Evolutionary conservation across 2,113 vertebrate genomes (phyloP).

Genomic region (Nycticryphes semicollaris): DNA sequence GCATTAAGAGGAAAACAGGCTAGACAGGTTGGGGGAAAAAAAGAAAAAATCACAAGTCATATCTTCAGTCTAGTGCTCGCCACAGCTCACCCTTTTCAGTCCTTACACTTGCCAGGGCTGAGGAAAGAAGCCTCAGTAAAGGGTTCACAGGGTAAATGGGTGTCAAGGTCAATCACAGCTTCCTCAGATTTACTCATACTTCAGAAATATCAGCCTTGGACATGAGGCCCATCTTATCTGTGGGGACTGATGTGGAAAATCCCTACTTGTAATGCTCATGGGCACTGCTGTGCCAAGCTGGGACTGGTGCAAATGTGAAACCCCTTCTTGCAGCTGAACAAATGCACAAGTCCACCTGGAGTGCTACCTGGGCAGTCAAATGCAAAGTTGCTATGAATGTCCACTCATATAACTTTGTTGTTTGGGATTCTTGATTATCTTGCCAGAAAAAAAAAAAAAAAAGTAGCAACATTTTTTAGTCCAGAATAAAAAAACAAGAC

Average conservation of each 20-base stretch:
- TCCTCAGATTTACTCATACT: background rate
- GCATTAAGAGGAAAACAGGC: background rate
- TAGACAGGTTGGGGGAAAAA: background rate
- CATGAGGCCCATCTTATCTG: background rate
- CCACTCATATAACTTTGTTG: fast-evolving
- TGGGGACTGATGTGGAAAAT: background rate
- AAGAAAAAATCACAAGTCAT: background rate
- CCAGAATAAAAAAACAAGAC: too few relatives aligned
- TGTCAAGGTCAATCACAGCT: background rate
- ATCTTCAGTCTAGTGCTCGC: background rate
- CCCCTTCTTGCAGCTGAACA: background rate
- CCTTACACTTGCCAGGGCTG: background rate
- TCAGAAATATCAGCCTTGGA: background rate
- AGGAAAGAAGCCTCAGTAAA: background rate
- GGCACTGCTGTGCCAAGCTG: background rate
- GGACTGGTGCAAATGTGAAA: background rate
- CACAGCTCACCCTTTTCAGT: background rate
- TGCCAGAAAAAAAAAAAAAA: background rate
- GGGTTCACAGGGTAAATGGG: background rate
- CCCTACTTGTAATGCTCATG: background rate
- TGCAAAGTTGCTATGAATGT: background rate
- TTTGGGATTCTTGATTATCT: background rate
- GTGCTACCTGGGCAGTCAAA: background rate
- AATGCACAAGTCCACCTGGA: background rate
- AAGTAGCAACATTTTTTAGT: background rate